These are phyloP conservation scores for Oryzias dopingdopingensis DNA, from an alignment of 2,797 vertebrate genomes.

Conservation along the genomic window DNA sequence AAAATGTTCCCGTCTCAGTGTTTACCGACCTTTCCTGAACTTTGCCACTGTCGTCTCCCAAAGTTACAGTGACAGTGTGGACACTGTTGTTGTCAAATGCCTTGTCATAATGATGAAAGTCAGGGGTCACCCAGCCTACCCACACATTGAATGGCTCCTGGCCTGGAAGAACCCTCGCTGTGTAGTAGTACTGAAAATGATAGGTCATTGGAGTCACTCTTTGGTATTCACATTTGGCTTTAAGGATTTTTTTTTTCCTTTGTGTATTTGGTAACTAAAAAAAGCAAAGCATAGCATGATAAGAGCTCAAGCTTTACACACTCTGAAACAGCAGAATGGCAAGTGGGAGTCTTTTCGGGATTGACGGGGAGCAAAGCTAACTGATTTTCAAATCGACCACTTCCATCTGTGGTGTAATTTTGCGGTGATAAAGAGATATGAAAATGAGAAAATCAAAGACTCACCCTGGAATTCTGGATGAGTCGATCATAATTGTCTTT, in stretches of 20 bases:
- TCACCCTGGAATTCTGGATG: conserved; percentile 88
- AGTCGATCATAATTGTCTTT: conserved; percentile 85
- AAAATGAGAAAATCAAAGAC: background rate
- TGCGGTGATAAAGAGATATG: background rate
- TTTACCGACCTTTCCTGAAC: conserved; percentile 90
- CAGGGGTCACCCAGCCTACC: conserved; percentile 95
- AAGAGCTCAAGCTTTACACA: background rate
- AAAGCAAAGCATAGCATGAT: background rate
- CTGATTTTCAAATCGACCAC: background rate
- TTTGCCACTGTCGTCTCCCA: conserved; percentile 94
- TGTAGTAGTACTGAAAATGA: conserved; percentile 88
- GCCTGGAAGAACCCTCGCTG: conserved; percentile 89
- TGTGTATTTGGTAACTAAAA: background rate
- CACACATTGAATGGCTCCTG: conserved; percentile 93
- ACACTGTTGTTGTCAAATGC: conserved; percentile 85
- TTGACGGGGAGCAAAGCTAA: background rate
- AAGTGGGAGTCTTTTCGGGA: conserved; percentile 1
- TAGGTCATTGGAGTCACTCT: conserved; percentile 22
- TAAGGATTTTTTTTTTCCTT: background rate
- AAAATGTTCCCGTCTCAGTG: background rate
- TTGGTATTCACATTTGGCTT: conserved; percentile 25
- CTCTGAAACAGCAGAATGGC: background rate
- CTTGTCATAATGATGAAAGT: conserved; percentile 84
- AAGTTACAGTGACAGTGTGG: conserved; percentile 88
- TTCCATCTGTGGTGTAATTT: background rate